These are phyloP conservation scores for Chloroceryle inda DNA, from an alignment of 2,797 vertebrate genomes.

Conservation along the genomic window DNA sequence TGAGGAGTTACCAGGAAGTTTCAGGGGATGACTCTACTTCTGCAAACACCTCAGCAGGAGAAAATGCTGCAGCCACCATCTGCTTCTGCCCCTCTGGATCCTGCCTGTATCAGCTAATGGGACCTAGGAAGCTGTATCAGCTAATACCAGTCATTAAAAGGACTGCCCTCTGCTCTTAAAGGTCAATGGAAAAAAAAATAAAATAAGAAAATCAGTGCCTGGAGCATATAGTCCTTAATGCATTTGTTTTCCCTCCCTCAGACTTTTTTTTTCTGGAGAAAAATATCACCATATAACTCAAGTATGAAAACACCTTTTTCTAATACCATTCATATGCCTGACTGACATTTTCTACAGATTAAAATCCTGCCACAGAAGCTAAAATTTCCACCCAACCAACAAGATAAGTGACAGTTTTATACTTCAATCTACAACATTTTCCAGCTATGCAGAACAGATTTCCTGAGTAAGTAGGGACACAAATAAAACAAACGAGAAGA, in stretches of 20 bases:
- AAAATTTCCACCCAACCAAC: background rate
- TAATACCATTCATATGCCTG: background rate
- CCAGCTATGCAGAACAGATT: background rate
- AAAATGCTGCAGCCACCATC: background rate
- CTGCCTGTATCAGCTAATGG: fast-evolving
- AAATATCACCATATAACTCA: background rate
- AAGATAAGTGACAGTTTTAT: background rate
- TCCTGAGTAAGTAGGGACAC: background rate
- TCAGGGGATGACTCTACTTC: too few species aligned
- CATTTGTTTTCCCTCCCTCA: background rate
- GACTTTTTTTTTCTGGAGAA: background rate
- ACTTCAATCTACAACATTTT: background rate
- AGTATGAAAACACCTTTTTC: background rate
- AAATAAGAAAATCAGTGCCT: background rate
- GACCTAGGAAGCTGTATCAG: background rate
- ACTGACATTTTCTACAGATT: background rate
- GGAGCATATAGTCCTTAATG: background rate
- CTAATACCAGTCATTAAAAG: background rate
- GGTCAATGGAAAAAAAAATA: background rate
- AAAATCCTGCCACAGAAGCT: background rate
- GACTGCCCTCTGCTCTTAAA: background rate
- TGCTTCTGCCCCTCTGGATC: background rate
- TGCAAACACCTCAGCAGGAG: background rate
- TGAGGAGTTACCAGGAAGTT: background rate
- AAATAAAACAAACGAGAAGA: background rate